Evolutionary conservation across 2,113 vertebrate species (phyloP), one percentile per base, ranked within the genome.

Genomic region (Xiphias gladius): DNA sequence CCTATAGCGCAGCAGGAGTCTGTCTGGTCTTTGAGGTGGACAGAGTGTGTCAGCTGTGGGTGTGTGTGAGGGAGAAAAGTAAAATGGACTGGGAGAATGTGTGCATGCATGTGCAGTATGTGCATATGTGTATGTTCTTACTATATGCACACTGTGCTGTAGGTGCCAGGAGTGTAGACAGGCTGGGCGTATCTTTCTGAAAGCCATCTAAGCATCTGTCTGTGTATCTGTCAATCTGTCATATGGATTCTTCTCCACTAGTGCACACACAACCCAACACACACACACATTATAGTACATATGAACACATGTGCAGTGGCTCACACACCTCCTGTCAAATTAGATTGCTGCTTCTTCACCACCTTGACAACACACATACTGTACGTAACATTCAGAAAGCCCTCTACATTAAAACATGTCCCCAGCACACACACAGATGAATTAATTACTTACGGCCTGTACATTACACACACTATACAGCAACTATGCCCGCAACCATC

Each of bases 11-110:
- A 70, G 73, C 73, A 24, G 68, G 86, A 68, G 65, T 13, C 35
- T 20, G 81, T 82, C 76, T 91, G 81, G 8, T 28, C 57, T 73
- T 35, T 65, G 73, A 84, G 46, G 73, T 43, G 64, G 63, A 79
- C 63, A 37, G 22, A 6, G 39, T 50, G 76, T 81, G 89, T 80
- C 75, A 86, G 85, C 69, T 89, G 89, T 69, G 68, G 5, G 63
- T 75, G 79, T 87, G 83, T 72, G 73, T 39, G 67, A 65, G 59
- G 22, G 48, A 64, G 19, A 19, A 69, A 35, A 64, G 28, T 69
- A 59, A 88, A 81, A 35, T 0, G 16, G 24, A 57, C 30, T 68
- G 89, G 82, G 81, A 73, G 77, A 65, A 54, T 46, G 43, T 46
- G 43, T 79, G 75, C 5, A 5, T 55, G 57, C 6, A 54, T 69